A percentile compares a stretch with the other conserved stretches of the same genome.
phyloP scores from a whole-genome alignment of 2,888 invertebrate genomes.

The Drosophila nr. medialis region DNA sequence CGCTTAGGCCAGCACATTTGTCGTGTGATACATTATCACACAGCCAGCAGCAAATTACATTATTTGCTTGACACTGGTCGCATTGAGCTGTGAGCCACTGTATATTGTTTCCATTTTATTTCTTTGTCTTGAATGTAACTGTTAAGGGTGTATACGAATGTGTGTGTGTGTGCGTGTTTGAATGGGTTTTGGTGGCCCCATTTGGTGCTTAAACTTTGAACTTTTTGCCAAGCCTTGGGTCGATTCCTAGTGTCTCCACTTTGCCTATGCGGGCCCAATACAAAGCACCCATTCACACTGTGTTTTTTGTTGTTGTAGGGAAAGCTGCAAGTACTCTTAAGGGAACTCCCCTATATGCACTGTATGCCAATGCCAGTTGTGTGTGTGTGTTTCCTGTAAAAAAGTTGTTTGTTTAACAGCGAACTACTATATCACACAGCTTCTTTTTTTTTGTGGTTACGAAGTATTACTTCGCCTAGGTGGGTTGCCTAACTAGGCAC shows the following conservation, averaged over 20 bases:
- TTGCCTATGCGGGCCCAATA: conserved; percentile 40
- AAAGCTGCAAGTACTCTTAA: conserved; percentile 37
- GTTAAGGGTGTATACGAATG: neutral
- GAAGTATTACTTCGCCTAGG: too few species aligned
- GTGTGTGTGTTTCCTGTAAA: neutral
- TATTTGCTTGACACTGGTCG: neutral
- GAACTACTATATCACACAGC: conserved; percentile 60
- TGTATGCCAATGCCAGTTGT: conserved; percentile 65
- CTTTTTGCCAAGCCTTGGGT: conserved; percentile 54
- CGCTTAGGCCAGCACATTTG: too few species aligned
- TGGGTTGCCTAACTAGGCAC: neutral
- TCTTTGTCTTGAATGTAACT: neutral
- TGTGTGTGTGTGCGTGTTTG: neutral
- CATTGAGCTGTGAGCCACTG: too few species aligned
- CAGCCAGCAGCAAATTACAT: neutral
- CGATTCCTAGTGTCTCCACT: conserved; percentile 36
- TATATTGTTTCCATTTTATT: neutral
- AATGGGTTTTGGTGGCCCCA: conserved; percentile 13
- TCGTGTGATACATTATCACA: too few species aligned
- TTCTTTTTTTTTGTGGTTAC: neutral
- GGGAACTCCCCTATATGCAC: conserved; percentile 14
- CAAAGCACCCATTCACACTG: conserved; percentile 13
- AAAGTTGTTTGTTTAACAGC: too few species aligned
- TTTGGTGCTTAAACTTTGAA: conserved; percentile 70
- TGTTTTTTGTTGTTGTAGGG: conserved; percentile 19